These are phyloP conservation scores for Sussaba pulchella DNA, from an alignment of 2,888 invertebrate genomes.

Conservation along the genomic window DNA sequence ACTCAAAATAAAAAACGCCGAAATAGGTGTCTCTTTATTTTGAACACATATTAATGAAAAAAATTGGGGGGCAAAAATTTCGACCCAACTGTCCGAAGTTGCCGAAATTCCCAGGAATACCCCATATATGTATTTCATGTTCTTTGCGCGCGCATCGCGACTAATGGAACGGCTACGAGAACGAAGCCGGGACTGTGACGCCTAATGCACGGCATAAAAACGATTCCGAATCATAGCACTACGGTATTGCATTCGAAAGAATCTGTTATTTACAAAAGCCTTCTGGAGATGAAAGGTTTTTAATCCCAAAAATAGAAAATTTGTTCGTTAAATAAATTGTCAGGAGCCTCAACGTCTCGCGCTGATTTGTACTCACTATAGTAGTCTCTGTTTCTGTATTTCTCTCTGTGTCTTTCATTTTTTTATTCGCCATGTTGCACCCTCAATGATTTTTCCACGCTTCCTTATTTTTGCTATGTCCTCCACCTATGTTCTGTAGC, in stretches of 20 bases:
- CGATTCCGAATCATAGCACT: neutral
- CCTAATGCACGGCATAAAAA: neutral
- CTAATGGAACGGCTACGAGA: constrained; percentile 18
- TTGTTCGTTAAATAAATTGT: constrained; percentile 53
- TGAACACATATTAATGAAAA: too few relatives aligned
- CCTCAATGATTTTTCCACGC: neutral
- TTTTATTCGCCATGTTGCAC: too few relatives aligned
- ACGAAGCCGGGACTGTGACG: neutral
- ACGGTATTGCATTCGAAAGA: neutral
- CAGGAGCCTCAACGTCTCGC: too few relatives aligned
- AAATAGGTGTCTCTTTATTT: too few relatives aligned
- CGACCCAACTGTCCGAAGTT: too few relatives aligned
- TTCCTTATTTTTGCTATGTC: neutral
- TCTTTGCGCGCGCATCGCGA: constrained; percentile 16
- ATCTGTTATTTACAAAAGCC: constrained; percentile 5
- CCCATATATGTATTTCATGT: neutral
- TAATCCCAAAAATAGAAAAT: constrained; percentile 23
- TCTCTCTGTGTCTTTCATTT: constrained; percentile 9
- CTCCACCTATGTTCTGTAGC: neutral
- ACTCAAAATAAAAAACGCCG: too few relatives aligned
- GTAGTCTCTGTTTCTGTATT: neutral
- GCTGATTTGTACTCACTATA: too few relatives aligned
- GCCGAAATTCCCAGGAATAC: too few relatives aligned
- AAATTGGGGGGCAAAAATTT: too few relatives aligned
- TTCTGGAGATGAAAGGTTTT: constrained; percentile 19